These are phyloP conservation scores for Bimastos eiseni DNA, from an alignment of 2,888 invertebrate genomes.

Conservation along the genomic window DNA sequence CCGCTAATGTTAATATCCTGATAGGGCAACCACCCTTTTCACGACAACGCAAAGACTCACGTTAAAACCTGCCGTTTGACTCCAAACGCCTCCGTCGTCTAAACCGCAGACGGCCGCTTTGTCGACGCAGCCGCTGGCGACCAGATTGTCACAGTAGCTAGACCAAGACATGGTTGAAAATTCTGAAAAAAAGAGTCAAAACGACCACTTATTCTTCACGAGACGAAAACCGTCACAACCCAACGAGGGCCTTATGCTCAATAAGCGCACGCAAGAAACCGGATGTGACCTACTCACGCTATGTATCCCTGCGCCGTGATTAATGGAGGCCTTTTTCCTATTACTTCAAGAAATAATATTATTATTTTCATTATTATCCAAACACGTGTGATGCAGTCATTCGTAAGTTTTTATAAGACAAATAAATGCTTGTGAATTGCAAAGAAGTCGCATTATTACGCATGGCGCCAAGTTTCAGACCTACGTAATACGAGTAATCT, in stretches of 20 bases:
- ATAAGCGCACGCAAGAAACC: neutral
- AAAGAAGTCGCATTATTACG: neutral
- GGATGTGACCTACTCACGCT: neutral
- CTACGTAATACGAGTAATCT: neutral
- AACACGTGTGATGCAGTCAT: neutral
- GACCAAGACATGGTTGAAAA: slow-evolving; percentile 32
- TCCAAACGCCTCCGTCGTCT: slow-evolving; percentile 33
- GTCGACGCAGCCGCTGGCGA: slow-evolving; percentile 31
- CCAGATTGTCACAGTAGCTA: slow-evolving; percentile 33
- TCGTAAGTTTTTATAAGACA: neutral
- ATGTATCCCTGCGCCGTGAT: neutral
- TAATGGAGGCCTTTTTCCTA: neutral
- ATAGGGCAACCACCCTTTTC: neutral
- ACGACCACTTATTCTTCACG: neutral
- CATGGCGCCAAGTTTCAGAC: neutral
- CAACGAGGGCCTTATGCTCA: neutral
- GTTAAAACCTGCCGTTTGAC: slow-evolving; percentile 34
- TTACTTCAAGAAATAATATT: neutral
- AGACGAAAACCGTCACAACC: neutral
- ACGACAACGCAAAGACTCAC: neutral
- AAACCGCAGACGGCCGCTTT: slow-evolving; percentile 36
- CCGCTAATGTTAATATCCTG: neutral
- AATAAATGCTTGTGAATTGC: neutral
- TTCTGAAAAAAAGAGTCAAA: neutral
- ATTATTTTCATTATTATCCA: neutral